Evolutionary conservation across 2,888 invertebrate genomes (phyloP).

Genomic region (Anorthoa munda): DNA sequence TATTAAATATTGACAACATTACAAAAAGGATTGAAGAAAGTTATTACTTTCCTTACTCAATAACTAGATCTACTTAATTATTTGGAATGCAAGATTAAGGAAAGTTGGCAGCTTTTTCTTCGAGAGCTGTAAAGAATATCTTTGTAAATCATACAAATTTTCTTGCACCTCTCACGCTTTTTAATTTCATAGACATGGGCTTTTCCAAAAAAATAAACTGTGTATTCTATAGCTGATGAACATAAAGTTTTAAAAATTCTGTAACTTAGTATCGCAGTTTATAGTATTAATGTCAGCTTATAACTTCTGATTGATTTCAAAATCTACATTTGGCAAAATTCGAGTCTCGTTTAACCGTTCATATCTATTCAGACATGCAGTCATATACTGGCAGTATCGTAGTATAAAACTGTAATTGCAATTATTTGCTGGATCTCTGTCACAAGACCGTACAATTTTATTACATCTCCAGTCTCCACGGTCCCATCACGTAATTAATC

Average conservation of each 20-base stretch:
- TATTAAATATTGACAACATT: slow-evolving; percentile 7
- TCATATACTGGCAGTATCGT: neutral
- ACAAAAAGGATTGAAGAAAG: neutral
- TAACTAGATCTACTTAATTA: neutral
- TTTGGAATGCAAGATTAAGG: neutral
- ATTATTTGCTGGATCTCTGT: neutral
- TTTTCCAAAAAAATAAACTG: too few relatives aligned
- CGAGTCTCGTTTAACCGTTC: neutral
- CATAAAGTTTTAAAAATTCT: too few relatives aligned
- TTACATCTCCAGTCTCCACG: neutral
- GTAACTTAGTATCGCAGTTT: too few relatives aligned
- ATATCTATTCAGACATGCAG: neutral
- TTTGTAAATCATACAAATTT: neutral
- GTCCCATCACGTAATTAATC: slow-evolving; percentile 1
- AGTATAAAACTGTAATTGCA: neutral
- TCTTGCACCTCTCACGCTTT: neutral
- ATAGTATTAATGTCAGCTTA: too few relatives aligned
- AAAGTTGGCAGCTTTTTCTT: neutral
- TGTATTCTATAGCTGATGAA: neutral
- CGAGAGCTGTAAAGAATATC: neutral
- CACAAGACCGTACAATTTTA: neutral
- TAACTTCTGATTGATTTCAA: too few relatives aligned
- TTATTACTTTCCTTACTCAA: neutral
- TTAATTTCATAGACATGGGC: neutral
- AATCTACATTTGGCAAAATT: neutral